A percentile compares a stretch with the other conserved stretches of the same genome.
Evolutionary conservation across 1,140 invertebrate genomes (phyloP).

Genomic region (Whitmania pigra): DNA sequence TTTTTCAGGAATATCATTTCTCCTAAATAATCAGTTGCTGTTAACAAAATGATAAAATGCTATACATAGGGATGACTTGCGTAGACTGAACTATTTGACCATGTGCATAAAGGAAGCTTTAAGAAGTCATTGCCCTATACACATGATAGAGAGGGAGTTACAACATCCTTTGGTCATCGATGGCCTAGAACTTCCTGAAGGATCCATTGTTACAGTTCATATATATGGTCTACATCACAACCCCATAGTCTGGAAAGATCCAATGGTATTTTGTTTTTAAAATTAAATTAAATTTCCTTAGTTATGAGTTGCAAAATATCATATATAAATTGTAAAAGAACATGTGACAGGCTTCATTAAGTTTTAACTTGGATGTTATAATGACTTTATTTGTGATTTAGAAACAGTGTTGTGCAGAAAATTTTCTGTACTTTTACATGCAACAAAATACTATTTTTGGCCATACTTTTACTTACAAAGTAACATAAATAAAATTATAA

Average conservation of each 20-base stretch:
- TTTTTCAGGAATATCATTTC: no score
- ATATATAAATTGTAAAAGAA: no score
- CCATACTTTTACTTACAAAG: no score
- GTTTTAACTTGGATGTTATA: no score
- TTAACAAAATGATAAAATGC: background rate
- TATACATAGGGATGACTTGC: slow-evolving; percentile 29
- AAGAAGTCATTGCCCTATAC: slow-evolving; percentile 42
- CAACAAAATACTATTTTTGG: no score
- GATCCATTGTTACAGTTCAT: slow-evolving; percentile 21
- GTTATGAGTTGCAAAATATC: no score
- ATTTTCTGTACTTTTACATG: no score
- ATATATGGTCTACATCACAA: slow-evolving; percentile 29
- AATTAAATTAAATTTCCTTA: no score
- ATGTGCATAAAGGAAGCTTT: slow-evolving; percentile 41
- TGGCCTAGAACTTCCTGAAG: slow-evolving; percentile 27
- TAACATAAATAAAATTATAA: no score
- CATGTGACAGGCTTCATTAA: no score
- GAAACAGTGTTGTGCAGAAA: no score
- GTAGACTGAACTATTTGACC: slow-evolving; percentile 36
- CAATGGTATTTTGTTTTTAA: slow-evolving; percentile 22
- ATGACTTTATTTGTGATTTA: no score
- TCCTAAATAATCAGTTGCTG: background rate
- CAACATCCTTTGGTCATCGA: slow-evolving; percentile 50
- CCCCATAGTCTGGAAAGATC: slow-evolving; percentile 27
- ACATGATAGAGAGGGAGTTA: slow-evolving; percentile 57